Percentiles rank a stretch among this genome's conserved stretches.
phyloP scores from a whole-genome alignment of 1,140 invertebrate species.

The Drosophila nasuta region DNA sequence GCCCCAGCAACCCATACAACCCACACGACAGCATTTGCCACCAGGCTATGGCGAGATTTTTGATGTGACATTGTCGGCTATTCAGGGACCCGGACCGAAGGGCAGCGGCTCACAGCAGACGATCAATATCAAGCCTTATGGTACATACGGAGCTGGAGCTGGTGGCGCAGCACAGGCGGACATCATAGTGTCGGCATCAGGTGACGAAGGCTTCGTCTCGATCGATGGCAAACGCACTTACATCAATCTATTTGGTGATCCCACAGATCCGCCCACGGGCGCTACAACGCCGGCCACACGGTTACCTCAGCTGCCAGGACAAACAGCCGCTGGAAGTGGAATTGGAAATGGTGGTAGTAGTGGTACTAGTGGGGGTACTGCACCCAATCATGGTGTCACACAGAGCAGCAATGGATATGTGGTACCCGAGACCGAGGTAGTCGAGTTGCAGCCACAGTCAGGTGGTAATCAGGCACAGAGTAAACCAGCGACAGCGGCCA shows the following conservation, averaged over 20 bases:
- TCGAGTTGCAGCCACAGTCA: conserved; percentile 64
- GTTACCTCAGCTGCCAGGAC: conserved; percentile 69
- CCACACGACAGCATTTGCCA: conserved; percentile 81
- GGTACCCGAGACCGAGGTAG: conserved; percentile 84
- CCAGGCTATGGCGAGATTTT: conserved; percentile 91
- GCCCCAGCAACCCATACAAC: conserved; percentile 78
- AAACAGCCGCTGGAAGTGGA: conserved; percentile 10
- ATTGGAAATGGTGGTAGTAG: conserved; percentile 17
- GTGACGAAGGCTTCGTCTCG: conserved; percentile 94
- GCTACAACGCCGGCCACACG: conserved; percentile 67
- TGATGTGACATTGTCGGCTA: conserved; percentile 94
- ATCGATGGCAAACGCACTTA: conserved; percentile 96
- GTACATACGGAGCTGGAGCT: conserved; percentile 52
- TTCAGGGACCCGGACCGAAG: conserved; percentile 90
- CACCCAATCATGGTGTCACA: conserved; percentile 65
- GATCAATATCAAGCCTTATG: conserved; percentile 84
- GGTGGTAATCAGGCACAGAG: conserved; percentile 35
- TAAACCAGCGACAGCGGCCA: conserved; percentile 46
- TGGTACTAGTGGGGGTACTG: conserved; percentile 20
- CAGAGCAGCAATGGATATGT: conserved; percentile 85
- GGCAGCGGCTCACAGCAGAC: conserved; percentile 85
- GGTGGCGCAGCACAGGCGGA: conserved; percentile 84
- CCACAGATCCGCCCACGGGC: conserved; percentile 84
- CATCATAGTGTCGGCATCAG: conserved; percentile 91
- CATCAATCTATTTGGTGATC: conserved; percentile 91